Evolutionary conservation across 2,797 vertebrate species (phyloP), one percentile per base, ranked within the genome.

Genomic region (Discoglossus pictus): DNA sequence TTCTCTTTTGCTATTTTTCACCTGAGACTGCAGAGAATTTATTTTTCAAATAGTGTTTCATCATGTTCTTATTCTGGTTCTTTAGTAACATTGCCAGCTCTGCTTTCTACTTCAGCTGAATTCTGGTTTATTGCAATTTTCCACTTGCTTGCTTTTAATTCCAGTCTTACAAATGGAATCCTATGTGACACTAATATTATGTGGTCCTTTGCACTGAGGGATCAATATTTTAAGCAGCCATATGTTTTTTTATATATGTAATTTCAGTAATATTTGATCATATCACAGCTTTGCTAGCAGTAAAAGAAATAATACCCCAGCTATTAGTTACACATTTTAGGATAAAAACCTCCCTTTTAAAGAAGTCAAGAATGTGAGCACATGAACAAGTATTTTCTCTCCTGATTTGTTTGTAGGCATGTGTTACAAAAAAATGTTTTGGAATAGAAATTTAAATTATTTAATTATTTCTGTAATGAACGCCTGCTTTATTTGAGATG

Each of bases 91-190:
- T 61, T 63, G 72, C 77, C 81, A 83, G 76, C 69, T 82, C 68
- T 74, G 79, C 79, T 83, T 87, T 83, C 72, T 79, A 79, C 79
- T 84, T 85, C 79, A 78, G 71, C 74, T 76, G 77, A 86, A 82
- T 83, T 81, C 80, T 75, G 78, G 73, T 83, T 82, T 84, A 78
- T 84, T 87, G 79, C 80, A 90, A 88, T 89, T 89, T 90, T 89
- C 86, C 81, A 83, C 84, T 83, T 82, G 80, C 74, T 64, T 89
- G 82, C 79, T 68, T 87, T 83, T 87, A 88, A 87, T 88, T 79
- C 80, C 79, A 79, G 15, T 13, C 55, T 82, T 87, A 83, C 80
- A 85, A 84, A 85, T 83, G 70, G 78, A 84, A 84, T 85, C 82
- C 79, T 78, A 72, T 78, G 69, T 73, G 82, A 69, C 80, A 75